These are phyloP conservation scores for Anthophora plumipes DNA, from an alignment of 2,888 invertebrate species.

Conservation along the genomic window DNA sequence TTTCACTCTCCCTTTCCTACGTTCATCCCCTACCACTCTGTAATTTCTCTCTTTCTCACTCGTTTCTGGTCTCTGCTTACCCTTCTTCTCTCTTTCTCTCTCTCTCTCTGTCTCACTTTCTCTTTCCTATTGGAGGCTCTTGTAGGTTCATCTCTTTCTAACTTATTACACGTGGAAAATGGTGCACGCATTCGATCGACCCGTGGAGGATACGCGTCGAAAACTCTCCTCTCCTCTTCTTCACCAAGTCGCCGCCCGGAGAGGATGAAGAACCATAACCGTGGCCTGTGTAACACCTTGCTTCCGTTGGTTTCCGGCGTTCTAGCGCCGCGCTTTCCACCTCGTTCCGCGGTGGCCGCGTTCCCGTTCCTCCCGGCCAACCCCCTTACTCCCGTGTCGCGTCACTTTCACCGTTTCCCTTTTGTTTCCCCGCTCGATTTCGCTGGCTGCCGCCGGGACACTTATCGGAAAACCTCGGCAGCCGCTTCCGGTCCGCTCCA, in stretches of 20 bases:
- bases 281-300: slow-evolving; percentile 20
- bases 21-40: slow-evolving; percentile 2
- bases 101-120: background rate
- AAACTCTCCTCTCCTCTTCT: slow-evolving; percentile 69
- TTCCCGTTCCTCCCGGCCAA: slow-evolving; percentile 41
- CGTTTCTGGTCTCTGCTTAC: background rate
- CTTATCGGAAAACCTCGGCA: slow-evolving; percentile 39
- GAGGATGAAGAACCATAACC: background rate
- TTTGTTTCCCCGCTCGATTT: slow-evolving; percentile 44
- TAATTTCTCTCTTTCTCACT: slow-evolving; percentile 9
- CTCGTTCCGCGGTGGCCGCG: slow-evolving; percentile 11
- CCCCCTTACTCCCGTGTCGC: slow-evolving; percentile 35
- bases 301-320: slow-evolving; percentile 20
- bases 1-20: background rate
- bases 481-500: slow-evolving; percentile 32
- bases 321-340: slow-evolving; percentile 15
- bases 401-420: slow-evolving; percentile 54
- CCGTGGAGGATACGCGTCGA: background rate
- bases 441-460: slow-evolving; percentile 33
- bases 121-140: background rate
- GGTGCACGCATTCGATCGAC: slow-evolving; percentile 80
- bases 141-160: background rate
- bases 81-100: slow-evolving; percentile 15
- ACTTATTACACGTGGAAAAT: slow-evolving; percentile 70
- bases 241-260: slow-evolving; percentile 62